Conservation (phyloP, 2,888 invertebrate species). For the Camptogramma bilineatum region DNA sequence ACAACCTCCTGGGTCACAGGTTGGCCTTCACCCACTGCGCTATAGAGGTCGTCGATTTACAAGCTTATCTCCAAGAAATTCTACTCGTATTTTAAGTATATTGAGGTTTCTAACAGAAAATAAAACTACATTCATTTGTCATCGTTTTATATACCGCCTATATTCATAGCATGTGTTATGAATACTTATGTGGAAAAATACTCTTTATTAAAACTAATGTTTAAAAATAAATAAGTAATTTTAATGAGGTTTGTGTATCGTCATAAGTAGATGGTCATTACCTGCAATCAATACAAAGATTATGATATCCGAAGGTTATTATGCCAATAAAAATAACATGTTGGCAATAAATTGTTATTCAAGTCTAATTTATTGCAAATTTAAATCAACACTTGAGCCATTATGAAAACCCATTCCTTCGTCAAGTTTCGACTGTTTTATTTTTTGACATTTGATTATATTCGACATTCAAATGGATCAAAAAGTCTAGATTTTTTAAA, state of each 20-base stretch:
- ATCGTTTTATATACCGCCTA: not conserved
- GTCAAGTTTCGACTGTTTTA: constrained; percentile 21
- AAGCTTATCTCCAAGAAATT: too few relatives aligned
- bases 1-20: too few relatives aligned
- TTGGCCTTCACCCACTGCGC: too few relatives aligned
- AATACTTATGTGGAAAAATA: not conserved
- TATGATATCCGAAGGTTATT: constrained; percentile 30
- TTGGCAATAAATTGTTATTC: constrained; percentile 28
- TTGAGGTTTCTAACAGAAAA: too few relatives aligned
- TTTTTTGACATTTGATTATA: constrained; percentile 22
- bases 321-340: constrained; percentile 35
- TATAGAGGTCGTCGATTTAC: too few relatives aligned
- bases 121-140: too few relatives aligned
- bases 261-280: constrained; percentile 19
- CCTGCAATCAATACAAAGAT: constrained; percentile 22
- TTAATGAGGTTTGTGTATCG: constrained; percentile 15
- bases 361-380: constrained; percentile 35
- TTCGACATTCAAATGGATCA: constrained; percentile 32
- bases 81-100: too few relatives aligned
- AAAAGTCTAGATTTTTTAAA: constrained; percentile 1
- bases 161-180: not conserved
- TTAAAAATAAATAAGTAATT: constrained; percentile 18
- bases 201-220: not conserved
- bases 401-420: constrained; percentile 24
- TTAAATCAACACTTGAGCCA: constrained; percentile 35